A percentile compares a stretch with the other conserved stretches of the same genome.
phyloP scores from a whole-genome alignment of 2,113 vertebrate species.

The Osmerus eperlanus region DNA sequence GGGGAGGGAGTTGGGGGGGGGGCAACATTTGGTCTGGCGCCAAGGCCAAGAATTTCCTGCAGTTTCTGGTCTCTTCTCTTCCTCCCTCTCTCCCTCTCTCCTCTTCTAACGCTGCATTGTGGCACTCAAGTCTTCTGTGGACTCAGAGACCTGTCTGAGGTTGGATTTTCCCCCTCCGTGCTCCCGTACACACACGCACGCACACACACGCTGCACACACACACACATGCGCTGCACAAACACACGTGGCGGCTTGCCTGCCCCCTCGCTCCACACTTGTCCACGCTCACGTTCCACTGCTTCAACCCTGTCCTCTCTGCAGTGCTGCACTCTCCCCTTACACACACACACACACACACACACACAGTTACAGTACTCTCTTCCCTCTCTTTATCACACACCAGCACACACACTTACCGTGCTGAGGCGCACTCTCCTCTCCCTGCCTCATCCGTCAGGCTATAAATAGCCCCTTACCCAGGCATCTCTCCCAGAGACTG shows the following conservation, averaged over 20 bases:
- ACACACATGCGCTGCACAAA: slow-evolving; percentile 16
- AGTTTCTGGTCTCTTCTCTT: neutral
- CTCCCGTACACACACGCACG: neutral
- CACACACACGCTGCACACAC: slow-evolving; percentile 1
- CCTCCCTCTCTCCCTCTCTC: slow-evolving; percentile 11
- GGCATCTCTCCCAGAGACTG: slow-evolving; percentile 52
- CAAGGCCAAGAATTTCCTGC: too few species aligned
- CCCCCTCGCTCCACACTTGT: slow-evolving; percentile 6
- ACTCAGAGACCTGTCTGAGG: slow-evolving; percentile 29
- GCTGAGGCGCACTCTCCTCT: slow-evolving; percentile 49
- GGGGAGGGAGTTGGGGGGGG: too few species aligned
- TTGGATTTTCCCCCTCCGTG: slow-evolving; percentile 27
- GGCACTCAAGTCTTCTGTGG: slow-evolving; percentile 17
- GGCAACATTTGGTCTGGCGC: too few species aligned
- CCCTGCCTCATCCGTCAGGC: slow-evolving; percentile 45
- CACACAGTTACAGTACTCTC: slow-evolving; percentile 26
- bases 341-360: slow-evolving; percentile 3
- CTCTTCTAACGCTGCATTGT: slow-evolving; percentile 28
- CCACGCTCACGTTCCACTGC: slow-evolving; percentile 12
- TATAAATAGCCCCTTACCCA: slow-evolving; percentile 67
- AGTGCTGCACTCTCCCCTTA: slow-evolving; percentile 5
- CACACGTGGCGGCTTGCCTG: neutral
- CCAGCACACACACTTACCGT: slow-evolving; percentile 34
- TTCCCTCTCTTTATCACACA: neutral
- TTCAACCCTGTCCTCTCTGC: slow-evolving; percentile 9